Conservation (phyloP, 2,888 invertebrate species). For the Netelia virgata region DNA sequence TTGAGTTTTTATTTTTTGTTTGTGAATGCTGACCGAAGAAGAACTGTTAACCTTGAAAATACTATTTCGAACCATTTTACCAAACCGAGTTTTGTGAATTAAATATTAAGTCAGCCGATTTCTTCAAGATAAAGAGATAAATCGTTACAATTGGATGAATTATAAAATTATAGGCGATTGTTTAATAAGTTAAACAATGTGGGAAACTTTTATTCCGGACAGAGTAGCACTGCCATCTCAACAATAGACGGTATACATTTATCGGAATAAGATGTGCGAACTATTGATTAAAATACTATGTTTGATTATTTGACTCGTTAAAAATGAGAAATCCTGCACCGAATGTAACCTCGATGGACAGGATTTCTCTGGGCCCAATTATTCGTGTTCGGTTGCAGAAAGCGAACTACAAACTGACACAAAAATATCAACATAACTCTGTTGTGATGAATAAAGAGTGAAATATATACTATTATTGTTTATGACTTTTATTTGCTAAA, state of each 20-base stretch:
- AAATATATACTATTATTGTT: too few species aligned
- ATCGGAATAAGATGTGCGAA: not conserved
- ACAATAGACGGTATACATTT: not conserved
- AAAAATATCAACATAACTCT: too few species aligned
- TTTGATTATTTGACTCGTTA: not conserved
- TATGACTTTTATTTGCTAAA: too few species aligned
- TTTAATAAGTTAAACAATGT: constrained; percentile 13
- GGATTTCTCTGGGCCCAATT: not conserved
- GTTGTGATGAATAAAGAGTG: too few species aligned
- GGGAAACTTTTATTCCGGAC: constrained; percentile 25
- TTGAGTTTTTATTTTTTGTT: constrained; percentile 46
- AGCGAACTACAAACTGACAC: too few species aligned
- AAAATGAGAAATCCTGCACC: not conserved
- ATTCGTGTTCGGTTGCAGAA: not conserved
- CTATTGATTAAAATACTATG: not conserved
- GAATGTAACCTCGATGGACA: not conserved
- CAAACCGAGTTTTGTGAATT: constrained; percentile 71
- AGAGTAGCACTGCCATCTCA: constrained; percentile 30
- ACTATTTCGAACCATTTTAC: constrained; percentile 77
- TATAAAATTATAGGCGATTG: not conserved
- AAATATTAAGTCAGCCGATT: not conserved
- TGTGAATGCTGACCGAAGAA: constrained; percentile 24
- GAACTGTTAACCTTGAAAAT: constrained; percentile 66
- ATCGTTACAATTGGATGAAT: not conserved
- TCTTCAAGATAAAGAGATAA: not conserved